Conservation (phyloP, 2,888 invertebrate species). For the Chironomus tentans region DNA sequence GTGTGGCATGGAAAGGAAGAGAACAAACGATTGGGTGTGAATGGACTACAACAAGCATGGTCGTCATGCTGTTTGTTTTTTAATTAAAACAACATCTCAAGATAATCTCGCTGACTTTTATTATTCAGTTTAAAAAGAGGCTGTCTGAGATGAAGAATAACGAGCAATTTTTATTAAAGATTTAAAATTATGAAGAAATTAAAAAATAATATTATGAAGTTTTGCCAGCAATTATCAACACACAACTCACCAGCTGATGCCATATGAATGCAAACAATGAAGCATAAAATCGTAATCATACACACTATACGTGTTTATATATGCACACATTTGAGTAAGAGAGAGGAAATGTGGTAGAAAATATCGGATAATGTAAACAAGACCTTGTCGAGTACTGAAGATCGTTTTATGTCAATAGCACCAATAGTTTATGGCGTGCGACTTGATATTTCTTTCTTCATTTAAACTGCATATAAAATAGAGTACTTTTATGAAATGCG, state of each 20-base stretch:
- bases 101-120: neutral
- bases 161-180: neutral
- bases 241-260: neutral
- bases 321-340: neutral
- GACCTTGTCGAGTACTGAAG: neutral
- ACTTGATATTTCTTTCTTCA: constrained; percentile 5
- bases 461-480: neutral
- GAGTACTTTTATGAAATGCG: no score
- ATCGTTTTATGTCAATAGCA: constrained; percentile 1
- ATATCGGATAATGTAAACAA: neutral
- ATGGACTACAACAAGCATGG: neutral
- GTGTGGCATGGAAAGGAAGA: no score
- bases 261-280: neutral
- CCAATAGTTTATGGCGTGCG: constrained; percentile 11
- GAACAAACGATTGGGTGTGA: neutral
- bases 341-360: neutral
- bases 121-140: neutral
- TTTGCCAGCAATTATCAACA: neutral
- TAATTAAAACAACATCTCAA: constrained; percentile 22
- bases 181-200: neutral
- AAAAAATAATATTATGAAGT: no score
- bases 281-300: neutral
- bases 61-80: constrained; percentile 3
- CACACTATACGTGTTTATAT: neutral
- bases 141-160: neutral